Evolutionary conservation across 2,888 invertebrate genomes (phyloP), one percentile per base, ranked within the genome.

Genomic region (Opisthograptis luteolata): DNA sequence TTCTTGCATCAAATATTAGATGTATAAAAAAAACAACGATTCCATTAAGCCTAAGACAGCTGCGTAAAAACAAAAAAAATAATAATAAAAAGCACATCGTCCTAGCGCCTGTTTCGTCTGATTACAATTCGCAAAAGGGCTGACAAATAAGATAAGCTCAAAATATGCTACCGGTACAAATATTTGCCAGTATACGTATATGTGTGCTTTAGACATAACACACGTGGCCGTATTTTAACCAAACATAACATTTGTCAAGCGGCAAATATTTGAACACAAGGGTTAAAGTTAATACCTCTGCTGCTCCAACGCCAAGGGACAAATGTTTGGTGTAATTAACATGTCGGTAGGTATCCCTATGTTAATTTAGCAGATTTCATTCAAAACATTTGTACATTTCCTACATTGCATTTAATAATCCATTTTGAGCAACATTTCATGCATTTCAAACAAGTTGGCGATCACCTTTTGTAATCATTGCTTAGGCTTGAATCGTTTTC

Each of bases 201-300:
- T 17, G 45, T 27, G 25, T 15, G 39, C 13, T 32, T 1, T 15
- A 24, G 19, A 35, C 28, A 17, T 30, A 7, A 24, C n/a, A n/a
- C n/a, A 36, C 27, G 10, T 2, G 30, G 6, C 15, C 20, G 22
- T 36, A 48, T 48, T 36, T 36, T 30, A 41, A 36, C 20, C 48
- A 42, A 30, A 36, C 43, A 35, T 5, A 44, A 25, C 13, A 44
- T 50, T 44, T 44, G 44, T 44, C 44, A 44, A 12, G 10, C 9
- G 34, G 1, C 43, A 49, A 44, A 50, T 35, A 37, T 50, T 50
- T 50, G 34, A 14, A 17, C 34, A 19, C 17, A 34, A 30, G 32
- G 37, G 22, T 31, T 30, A 37, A n/a, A n/a, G n/a, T n/a, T n/a
- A n/a, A n/a, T 24, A 39, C 20, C 9, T 28, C 6, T 14, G n/a